These are phyloP conservation scores for Epizoanthus fatuus DNA, from an alignment of 92 coral and sea anemone species.

Conservation along the genomic window DNA sequence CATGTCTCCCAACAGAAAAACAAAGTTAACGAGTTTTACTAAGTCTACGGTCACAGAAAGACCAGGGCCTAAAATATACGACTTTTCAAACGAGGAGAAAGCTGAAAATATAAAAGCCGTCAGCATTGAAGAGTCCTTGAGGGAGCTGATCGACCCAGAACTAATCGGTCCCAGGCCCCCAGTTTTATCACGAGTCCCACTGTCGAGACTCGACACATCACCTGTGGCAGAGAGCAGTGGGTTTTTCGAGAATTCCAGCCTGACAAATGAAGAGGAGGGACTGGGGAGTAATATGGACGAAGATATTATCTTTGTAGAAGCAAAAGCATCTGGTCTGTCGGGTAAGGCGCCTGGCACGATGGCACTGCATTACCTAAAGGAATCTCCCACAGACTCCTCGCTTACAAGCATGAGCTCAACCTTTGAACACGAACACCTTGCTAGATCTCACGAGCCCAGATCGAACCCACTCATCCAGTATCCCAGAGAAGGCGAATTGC, in stretches of 20 bases:
- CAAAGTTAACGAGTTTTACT: background rate
- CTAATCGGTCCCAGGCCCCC: constrained; percentile 26
- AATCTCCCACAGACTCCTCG: constrained; percentile 59
- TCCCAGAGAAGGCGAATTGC: background rate
- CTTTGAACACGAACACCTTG: background rate
- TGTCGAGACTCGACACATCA: background rate
- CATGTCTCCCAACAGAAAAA: background rate
- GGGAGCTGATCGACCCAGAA: constrained; percentile 58
- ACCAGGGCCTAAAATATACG: background rate
- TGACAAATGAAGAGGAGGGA: constrained; percentile 3
- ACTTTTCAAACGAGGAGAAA: constrained; percentile 24
- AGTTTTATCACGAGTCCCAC: background rate
- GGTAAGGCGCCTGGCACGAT: background rate
- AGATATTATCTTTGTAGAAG: background rate
- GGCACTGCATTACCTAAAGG: background rate
- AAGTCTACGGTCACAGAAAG: background rate
- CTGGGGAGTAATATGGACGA: background rate
- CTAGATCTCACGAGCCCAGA: background rate
- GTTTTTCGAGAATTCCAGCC: constrained; percentile 2
- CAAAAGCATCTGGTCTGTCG: background rate
- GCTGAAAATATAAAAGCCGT: background rate
- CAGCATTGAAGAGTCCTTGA: constrained; percentile 1
- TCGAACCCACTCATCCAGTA: background rate
- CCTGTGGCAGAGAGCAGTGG: constrained; percentile 14
- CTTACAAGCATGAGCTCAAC: constrained; percentile 58